Conservation (phyloP, 1,140 invertebrate species). For the Cardiocondyla obscurior region DNA sequence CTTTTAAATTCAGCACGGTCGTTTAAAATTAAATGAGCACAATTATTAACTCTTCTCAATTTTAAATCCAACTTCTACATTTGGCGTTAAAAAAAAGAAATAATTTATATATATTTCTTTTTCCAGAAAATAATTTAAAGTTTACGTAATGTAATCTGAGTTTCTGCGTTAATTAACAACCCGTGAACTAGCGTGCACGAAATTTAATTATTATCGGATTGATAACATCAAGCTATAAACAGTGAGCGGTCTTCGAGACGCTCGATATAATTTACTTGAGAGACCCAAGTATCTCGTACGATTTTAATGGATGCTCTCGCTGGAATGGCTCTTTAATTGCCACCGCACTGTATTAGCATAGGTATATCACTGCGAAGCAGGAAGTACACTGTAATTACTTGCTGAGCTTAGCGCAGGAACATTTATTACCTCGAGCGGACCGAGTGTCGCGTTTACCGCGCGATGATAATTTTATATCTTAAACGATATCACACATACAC, state of each 20-base stretch:
- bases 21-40: background rate
- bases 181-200: background rate
- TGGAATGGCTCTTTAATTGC: conserved; percentile 47
- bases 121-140: background rate
- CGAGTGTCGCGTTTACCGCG: conserved; percentile 38
- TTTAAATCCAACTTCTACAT: background rate
- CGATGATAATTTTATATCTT: conserved; percentile 55
- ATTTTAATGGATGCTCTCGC: conserved; percentile 47
- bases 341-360: conserved; percentile 43
- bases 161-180: background rate
- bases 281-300: background rate
- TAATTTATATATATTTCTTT: background rate
- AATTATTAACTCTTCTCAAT: background rate
- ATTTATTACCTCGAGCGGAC: conserved; percentile 40
- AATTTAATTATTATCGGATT: conserved; percentile 6
- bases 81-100: background rate
- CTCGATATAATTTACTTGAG: conserved; percentile 16
- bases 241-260: background rate
- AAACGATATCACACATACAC: conserved; percentile 20
- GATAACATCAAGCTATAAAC: conserved; percentile 15
- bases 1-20: background rate
- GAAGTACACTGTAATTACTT: conserved; percentile 55
- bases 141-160: background rate
- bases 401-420: conserved; percentile 46
- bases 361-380: conserved; percentile 51